Base-by-base conservation (phyloP, 2,888 invertebrate species). In the Helicoverpa assulta region DNA sequence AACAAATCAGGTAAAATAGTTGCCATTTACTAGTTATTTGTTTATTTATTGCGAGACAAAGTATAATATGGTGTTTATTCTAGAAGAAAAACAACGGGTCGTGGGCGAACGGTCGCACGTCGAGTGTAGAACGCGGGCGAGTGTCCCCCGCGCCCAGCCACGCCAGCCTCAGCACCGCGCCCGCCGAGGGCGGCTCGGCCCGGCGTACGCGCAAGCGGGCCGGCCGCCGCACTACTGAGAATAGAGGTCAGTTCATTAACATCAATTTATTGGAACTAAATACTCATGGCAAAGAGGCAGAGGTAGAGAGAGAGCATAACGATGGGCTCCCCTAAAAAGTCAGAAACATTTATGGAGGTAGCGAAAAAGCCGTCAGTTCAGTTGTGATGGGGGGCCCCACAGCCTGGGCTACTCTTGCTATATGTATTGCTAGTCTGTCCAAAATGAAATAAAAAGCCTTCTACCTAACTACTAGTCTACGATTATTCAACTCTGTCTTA, bases 121-220 rank as follows among this genome's bases (percentile, higher is more conserved):
- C 90, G 2, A 94, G 94, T 73, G 78, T 80, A 4, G 95, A 95
- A 70, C 89, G 94, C 1, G 92, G 92, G 0, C 90, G 92, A 3
- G 90, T 89, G 64, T 92, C 93, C 0, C 92, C 93, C 0, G 86
- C 88, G 62, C 87, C 86, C 8, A 80, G 81, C 57, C 78, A 73
- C 33, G 81, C 76, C 33, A 84, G 83, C 54, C 53, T 69, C 57
- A 78, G 65, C 68, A 81, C 68, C 54, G 69, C 59, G 69, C 75
- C 57, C 72, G 80, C 19, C 50, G 85, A 58, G 43, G 87, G 66
- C 62, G 90, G 60, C 14, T 57, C 72, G 10, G 78, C 56, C 21
- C 87, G 66, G 74, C 89, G 85, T 70, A 85, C 82, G 71, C 88
- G 78, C 85, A 88, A 83, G 67, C 90, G 85, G 72, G 82, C 85